Evolutionary conservation across 2,113 vertebrate species (phyloP), one percentile per base, ranked within the genome.

Genomic region (Monopterus albus): DNA sequence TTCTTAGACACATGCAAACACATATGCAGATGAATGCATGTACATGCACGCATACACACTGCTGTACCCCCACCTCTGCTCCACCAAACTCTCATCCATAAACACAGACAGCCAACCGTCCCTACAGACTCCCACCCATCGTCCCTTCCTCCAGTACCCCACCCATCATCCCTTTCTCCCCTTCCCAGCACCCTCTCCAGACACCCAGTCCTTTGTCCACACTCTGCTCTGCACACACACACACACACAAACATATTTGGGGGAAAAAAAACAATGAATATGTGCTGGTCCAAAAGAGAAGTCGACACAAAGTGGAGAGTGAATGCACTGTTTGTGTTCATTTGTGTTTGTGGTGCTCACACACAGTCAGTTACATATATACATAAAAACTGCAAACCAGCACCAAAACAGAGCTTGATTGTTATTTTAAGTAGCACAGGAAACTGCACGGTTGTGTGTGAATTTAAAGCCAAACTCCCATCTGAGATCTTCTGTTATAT

Each of bases 161-260:
- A 67, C 73, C 65, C 84, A 71, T 69, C 75, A 67, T 59, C 58
- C 61, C 82, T 56, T 40, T 58, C 74, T 60, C 70, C 71, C 84
- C 60, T 62, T 59, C 74, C 59, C 46, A 40, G 57, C 74, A 75
- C 82, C 79, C 82, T 80, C 57, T 79, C 81, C 79, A 88, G 82
- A 91, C 90, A 87, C 90, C 88, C 71, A 71, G 80, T 64, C 75
- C 79, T 90, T 92, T 91, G 88, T 91, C 84, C 84, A 46, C 76
- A 72, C 49, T 66, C 74, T 60, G 53, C 60, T 71, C 46, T 17
- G 26, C 71, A 47, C 55, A 59, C 52, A 65, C 60, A 47, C 40
- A 57, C 29, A 31, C 29, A 31, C 29, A 31, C 29, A 31, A 72
- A 71, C 67, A 76, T 65, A 82, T 83, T 74, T 69, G 33, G 46